Base-by-base conservation (phyloP, 2,888 invertebrate genomes). In the Copidosoma aretas region DNA sequence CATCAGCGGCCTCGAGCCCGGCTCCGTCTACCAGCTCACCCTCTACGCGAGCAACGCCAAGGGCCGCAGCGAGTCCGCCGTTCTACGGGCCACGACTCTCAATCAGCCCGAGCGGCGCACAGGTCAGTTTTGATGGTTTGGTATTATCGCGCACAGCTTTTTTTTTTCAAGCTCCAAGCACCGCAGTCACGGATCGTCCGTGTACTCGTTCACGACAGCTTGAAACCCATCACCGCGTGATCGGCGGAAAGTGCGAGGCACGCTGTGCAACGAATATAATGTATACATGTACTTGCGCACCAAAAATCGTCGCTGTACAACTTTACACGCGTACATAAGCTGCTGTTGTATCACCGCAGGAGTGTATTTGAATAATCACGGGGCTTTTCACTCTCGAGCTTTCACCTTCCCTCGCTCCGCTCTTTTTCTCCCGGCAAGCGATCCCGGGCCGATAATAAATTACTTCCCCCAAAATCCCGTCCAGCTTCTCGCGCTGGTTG, bases 101-200 rank as follows among this genome's bases (percentile, higher is more conserved):
- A 91, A 91, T 83, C 88, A 90, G 71, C 91, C 91, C 24, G 91
- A 91, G 80, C 90, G 90, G 81, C 89, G 90, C 79, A 90, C 90
- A 81, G 91, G 91, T 89, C 84, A 84, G 85, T 81, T 57, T 2
- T 41, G 32, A n/a, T n/a, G n/a, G n/a, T n/a, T n/a, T n/a, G n/a
- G n/a, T n/a, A n/a, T n/a, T n/a, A n/a, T n/a, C n/a, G n/a, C n/a
- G n/a, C n/a, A n/a, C n/a, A n/a, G 32, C 8, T n/a, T 12, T 0
- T 46, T n/a, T 46, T 17, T 46, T 46, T 14, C 46, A 14, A 15
- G 15, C n/a, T 4, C 17, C n/a, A 4, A 4, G 4, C 15, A 46
- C 15, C 46, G n/a, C n/a, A n/a, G n/a, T n/a, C n/a, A n/a, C n/a
- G n/a, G n/a, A n/a, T n/a, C n/a, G n/a, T n/a, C 12, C 12, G n/a